These are phyloP conservation scores for Tinea trinotella DNA, from an alignment of 2,888 invertebrate species.

Conservation along the genomic window DNA sequence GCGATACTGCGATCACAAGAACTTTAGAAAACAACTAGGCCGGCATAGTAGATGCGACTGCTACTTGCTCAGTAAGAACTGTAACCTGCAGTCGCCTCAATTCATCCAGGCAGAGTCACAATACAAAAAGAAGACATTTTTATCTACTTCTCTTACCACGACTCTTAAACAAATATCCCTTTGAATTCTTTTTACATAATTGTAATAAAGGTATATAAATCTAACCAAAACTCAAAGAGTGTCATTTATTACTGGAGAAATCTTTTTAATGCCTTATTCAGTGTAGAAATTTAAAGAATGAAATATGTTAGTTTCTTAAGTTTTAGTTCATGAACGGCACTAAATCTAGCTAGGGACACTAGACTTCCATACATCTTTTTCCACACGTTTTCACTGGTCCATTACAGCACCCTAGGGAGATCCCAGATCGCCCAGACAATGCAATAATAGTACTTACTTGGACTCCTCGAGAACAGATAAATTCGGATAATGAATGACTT, in stretches of 20 bases:
- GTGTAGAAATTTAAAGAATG: background rate
- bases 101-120: too few species aligned
- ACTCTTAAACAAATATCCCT: too few species aligned
- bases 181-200: too few species aligned
- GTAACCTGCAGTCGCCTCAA: too few species aligned
- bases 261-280: background rate
- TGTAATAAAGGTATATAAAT: too few species aligned
- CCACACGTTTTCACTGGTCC: constrained; percentile 49
- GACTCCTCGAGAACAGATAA: constrained; percentile 29
- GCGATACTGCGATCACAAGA: too few species aligned
- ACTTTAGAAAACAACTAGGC: too few species aligned
- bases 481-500: constrained; percentile 24
- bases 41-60: too few species aligned
- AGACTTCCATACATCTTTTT: constrained; percentile 48
- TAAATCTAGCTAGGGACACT: constrained; percentile 53
- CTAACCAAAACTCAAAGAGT: background rate
- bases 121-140: too few species aligned
- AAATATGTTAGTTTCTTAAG: background rate
- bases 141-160: too few species aligned
- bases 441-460: constrained; percentile 37
- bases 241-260: background rate
- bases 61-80: too few species aligned
- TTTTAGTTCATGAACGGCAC: constrained; percentile 27
- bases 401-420: constrained; percentile 50
- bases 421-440: constrained; percentile 39